Base-by-base conservation (phyloP, 2,888 invertebrate species). In the Lasioglossum pauxillum region DNA sequence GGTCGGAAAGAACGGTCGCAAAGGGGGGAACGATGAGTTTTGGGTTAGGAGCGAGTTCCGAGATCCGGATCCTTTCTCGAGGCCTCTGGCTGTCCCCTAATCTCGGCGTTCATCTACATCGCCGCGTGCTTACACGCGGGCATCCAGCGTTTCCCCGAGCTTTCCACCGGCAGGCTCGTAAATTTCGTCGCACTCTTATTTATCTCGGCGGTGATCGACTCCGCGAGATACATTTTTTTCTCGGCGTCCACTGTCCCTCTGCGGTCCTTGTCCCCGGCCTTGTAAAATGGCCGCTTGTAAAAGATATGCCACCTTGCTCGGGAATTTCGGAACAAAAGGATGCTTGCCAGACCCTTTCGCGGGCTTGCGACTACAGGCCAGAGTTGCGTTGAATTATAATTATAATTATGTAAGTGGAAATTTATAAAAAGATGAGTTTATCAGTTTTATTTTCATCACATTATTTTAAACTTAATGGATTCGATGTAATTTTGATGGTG, bases 121-220 rank as follows among this genome's bases (percentile, higher is more conserved):
- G 87, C 87, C 87, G 89, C 83, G 80, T 89, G 88, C 90, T 88
- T 88, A 86, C 90, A 91, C 87, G 82, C 85, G 79, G 38, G 57
- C 72, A 57, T 49, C 71, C 83, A 82, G 71, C 82, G 38, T 93
- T 92, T 90, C 91, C 89, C 87, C 77, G 88, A 89, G 90, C 87
- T 92, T 93, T 92, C 84, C 92, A 89, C 89, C 35, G 78, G 46
- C 89, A 90, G 81, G 86, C 87, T 90, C 92, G 91, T 93, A 92
- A 93, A 93, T 92, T 92, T 90, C 90, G 49, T 90, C 89, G 89
- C 89, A 88, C 84, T 92, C 90, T 93, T 92, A 93, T 93, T 93
- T 92, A 92, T 92, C 93, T 90, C 87, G 86, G 57, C 75, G 82
- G 78, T 86, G 91, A 92, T 92, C 92, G 90, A 86, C 89, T 86